Conservation (phyloP, 2,797 vertebrate species). For the Pelodytes ibericus region DNA sequence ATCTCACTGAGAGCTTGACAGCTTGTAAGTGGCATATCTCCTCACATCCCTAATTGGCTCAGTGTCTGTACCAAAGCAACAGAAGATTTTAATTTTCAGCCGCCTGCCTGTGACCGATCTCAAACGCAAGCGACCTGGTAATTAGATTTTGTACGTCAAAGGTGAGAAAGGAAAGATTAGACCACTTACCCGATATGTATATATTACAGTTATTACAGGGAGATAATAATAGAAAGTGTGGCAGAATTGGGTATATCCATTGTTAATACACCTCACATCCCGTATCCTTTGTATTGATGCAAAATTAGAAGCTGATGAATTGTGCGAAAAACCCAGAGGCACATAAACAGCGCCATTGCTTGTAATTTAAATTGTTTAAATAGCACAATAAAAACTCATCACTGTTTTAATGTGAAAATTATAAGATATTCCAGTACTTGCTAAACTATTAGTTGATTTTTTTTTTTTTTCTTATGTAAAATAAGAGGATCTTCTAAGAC, state of each 20-base stretch:
- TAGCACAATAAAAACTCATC: not conserved
- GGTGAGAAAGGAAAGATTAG: not conserved
- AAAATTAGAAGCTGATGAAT: not conserved
- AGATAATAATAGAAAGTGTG: not conserved
- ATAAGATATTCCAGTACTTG: not conserved
- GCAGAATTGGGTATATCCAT: not conserved
- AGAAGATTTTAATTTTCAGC: conserved; percentile 37
- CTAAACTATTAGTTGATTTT: not conserved
- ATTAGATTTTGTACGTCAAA: conserved; percentile 9
- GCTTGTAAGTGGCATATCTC: conserved; percentile 54
- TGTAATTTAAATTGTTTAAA: conserved; percentile 12
- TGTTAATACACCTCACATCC: not conserved
- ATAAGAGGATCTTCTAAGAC: not conserved
- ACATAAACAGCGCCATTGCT: not conserved
- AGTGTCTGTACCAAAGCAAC: conserved; percentile 36
- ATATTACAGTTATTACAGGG: not conserved
- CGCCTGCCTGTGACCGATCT: not conserved
- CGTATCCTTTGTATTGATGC: not conserved
- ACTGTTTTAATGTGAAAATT: not conserved
- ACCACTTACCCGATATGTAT: not conserved
- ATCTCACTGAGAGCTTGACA: conserved; percentile 50
- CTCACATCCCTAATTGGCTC: conserved; percentile 47
- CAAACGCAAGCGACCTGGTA: not conserved
- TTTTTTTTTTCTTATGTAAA: not conserved
- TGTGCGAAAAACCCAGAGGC: not conserved